Evolutionary conservation across 2,888 invertebrate species (phyloP), one percentile per base, ranked within the genome.

Genomic region (Cerastis rubricosa): DNA sequence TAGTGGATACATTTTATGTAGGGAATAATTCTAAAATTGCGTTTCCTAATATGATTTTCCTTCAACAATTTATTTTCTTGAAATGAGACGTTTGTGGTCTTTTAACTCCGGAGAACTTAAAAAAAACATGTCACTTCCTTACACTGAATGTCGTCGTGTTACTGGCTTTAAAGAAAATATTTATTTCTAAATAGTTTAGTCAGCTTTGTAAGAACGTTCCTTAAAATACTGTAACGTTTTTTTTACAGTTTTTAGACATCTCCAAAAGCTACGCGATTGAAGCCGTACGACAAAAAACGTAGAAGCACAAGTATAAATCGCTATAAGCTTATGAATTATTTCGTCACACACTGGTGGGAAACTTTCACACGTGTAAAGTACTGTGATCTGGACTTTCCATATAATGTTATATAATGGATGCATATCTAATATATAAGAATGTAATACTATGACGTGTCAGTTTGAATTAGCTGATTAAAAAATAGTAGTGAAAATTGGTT

Each of bases 331-430:
- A 47, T 73, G 35, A 66, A 64, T 72, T 76, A 14, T 29, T 64
- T 2, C 1, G 5, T n/a, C 25, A n/a, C 57, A 43, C 76, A 71
- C 81, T 70, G 73, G 65, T 87, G 73, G 81, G 74, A 63, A 69
- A 78, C 17, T 73, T 86, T 88, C 86, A 81, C 86, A 88, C 82
- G 85, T 59, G 19, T 65, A 73, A 49, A 71, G 11, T 25, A 74
- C 57, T 47, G 40, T 59, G 70, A 59, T 61, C 75, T 79, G 75
- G 82, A 82, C 43, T 79, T 76, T 65, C 66, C 65, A 19, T 65
- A 35, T 51, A 72, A 67, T 72, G 47, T 70, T 76, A 76, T 63
- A 67, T 67, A 76, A 80, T 74, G 29, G 81, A 75, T 72, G 40
- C 68, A 78, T 77, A 71, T 71, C 22, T 59, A 74, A 83, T n/a